Conservation (phyloP, 1,140 invertebrate species). For the Drosophila melanica region DNA sequence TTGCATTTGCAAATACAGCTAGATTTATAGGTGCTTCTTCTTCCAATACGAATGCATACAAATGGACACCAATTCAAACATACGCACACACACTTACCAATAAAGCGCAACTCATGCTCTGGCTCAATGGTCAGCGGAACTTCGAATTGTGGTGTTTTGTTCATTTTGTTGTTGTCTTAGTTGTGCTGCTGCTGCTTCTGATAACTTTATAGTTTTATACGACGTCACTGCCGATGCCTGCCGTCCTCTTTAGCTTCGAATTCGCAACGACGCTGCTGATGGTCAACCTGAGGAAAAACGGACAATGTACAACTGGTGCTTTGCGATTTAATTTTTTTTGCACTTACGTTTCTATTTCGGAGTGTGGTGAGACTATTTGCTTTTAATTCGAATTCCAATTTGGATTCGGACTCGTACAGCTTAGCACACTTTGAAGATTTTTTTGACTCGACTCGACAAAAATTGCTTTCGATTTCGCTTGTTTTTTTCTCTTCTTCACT, state of each 20-base stretch:
- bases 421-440: constrained; percentile 28
- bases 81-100: constrained; percentile 63
- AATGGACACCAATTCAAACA: constrained; percentile 6
- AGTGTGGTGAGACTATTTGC: constrained; percentile 2
- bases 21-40: constrained; percentile 1
- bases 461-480: constrained; percentile 50
- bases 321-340: constrained; percentile 19
- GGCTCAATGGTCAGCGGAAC: constrained; percentile 71
- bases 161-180: constrained; percentile 51
- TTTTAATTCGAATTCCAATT: not conserved
- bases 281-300: constrained; percentile 1
- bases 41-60: constrained; percentile 14
- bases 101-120: constrained; percentile 77
- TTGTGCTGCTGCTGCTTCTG: constrained; percentile 34
- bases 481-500: constrained; percentile 36
- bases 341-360: constrained; percentile 14
- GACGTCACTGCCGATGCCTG: constrained; percentile 13
- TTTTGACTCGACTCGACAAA: constrained; percentile 27
- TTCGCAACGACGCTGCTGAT: constrained; percentile 12
- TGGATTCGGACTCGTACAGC: not conserved
- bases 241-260: not conserved
- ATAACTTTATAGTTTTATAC: constrained; percentile 25
- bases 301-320: constrained; percentile 11
- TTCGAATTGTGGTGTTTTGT: constrained; percentile 52
- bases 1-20: constrained; percentile 20